phyloP scores from a whole-genome alignment of 2,113 vertebrate genomes.

The Hoplias malabaricus region DNA sequence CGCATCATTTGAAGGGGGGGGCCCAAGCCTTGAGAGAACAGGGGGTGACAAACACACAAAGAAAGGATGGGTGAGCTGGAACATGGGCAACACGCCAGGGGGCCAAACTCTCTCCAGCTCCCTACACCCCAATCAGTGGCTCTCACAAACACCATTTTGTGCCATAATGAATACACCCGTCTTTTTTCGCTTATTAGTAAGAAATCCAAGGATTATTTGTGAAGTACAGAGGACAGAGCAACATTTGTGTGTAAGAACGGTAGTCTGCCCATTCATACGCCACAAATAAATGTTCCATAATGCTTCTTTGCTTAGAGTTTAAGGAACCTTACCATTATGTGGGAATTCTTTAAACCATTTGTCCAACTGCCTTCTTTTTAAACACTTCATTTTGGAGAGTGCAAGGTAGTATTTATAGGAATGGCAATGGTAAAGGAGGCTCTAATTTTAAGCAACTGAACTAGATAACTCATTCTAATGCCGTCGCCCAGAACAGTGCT shows the following conservation, averaged over 20 bases:
- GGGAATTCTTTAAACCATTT: neutral
- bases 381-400: too few species aligned
- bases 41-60: constrained; percentile 67
- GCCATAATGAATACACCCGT: constrained; percentile 13
- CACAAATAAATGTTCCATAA: neutral
- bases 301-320: neutral
- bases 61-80: constrained; percentile 71
- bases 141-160: constrained; percentile 24
- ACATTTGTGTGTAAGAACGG: neutral
- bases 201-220: neutral
- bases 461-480: neutral
- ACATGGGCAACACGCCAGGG: constrained; percentile 76
- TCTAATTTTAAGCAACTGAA: too few species aligned
- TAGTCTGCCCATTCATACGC: neutral
- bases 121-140: constrained; percentile 14
- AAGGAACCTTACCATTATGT: neutral
- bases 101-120: constrained; percentile 8
- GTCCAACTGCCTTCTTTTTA: neutral
- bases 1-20: constrained; percentile 45
- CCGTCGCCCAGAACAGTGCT: too few species aligned
- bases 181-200: constrained; percentile 1
- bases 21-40: constrained; percentile 48
- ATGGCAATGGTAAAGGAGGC: neutral
- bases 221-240: neutral
- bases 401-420: too few species aligned